These are phyloP conservation scores for Rhinichthys osculus DNA, from an alignment of 2,797 vertebrate species.

Conservation along the genomic window DNA sequence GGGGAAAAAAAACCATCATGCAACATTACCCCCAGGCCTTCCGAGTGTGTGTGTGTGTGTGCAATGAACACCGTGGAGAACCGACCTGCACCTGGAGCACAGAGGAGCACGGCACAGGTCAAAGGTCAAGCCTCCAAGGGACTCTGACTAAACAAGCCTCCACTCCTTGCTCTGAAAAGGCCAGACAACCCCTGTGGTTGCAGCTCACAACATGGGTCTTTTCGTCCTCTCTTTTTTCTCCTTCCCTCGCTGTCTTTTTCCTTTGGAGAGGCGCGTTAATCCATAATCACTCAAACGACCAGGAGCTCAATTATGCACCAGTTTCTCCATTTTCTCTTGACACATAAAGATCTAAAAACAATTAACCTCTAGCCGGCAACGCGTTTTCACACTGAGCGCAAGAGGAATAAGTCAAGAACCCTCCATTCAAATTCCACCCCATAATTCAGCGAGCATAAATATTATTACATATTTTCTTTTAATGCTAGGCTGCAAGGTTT, in stretches of 20 bases:
- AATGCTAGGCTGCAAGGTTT: neutral
- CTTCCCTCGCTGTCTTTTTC: slow-evolving; percentile 54
- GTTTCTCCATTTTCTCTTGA: slow-evolving; percentile 78
- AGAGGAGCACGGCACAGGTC: slow-evolving; percentile 79
- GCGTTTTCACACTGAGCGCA: slow-evolving; percentile 66
- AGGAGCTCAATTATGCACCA: slow-evolving; percentile 81
- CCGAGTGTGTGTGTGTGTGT: slow-evolving; percentile 43
- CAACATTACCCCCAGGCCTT: slow-evolving; percentile 36
- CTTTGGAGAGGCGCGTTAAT: slow-evolving; percentile 78
- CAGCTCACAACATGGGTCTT: slow-evolving; percentile 81
- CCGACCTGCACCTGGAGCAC: slow-evolving; percentile 88
- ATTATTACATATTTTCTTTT: slow-evolving; percentile 67
- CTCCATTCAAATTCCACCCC: slow-evolving; percentile 73
- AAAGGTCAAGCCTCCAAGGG: slow-evolving; percentile 82
- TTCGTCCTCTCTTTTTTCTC: slow-evolving; percentile 69
- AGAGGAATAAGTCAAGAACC: slow-evolving; percentile 72
- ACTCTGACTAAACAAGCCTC: slow-evolving; percentile 83
- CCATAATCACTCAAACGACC: slow-evolving; percentile 87
- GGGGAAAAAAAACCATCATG: slow-evolving; percentile 21
- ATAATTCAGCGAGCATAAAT: slow-evolving; percentile 74
- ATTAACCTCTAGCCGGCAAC: slow-evolving; percentile 83
- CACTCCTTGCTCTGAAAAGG: slow-evolving; percentile 78
- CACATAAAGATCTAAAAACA: slow-evolving; percentile 82
- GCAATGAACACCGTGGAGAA: slow-evolving; percentile 51
- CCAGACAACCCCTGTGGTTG: slow-evolving; percentile 85